Percentiles rank a stretch among this genome's conserved stretches.
Evolutionary conservation across 2,888 invertebrate species (phyloP).

Genomic region (Pollenia labialis): DNA sequence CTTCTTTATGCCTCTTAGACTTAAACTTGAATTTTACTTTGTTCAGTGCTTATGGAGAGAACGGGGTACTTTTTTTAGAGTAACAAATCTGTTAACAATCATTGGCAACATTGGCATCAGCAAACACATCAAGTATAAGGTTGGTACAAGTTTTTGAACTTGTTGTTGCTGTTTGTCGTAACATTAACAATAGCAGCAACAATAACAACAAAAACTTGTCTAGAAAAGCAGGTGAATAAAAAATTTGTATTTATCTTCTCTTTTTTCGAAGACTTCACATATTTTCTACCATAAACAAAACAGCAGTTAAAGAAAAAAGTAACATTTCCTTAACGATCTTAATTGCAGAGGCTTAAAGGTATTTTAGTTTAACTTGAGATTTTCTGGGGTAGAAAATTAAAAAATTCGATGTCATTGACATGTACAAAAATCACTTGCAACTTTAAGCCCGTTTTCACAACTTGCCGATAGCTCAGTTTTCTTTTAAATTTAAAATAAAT

Average conservation of each 20-base stretch:
- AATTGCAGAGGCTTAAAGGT: constrained; percentile 26
- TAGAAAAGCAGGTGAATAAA: constrained; percentile 58
- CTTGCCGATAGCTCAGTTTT: too few relatives aligned
- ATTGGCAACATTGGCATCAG: constrained; percentile 39
- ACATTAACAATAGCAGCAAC: constrained; percentile 1
- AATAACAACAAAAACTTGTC: constrained; percentile 40
- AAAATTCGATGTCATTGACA: too few relatives aligned
- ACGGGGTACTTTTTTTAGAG: not conserved
- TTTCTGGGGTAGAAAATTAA: not conserved
- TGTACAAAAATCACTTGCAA: too few relatives aligned
- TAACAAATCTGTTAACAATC: constrained; percentile 44
- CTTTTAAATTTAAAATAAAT: too few relatives aligned
- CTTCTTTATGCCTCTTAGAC: not conserved
- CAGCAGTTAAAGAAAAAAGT: constrained; percentile 10
- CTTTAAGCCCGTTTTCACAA: too few relatives aligned
- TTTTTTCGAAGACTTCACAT: not conserved
- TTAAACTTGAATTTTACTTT: constrained; percentile 11
- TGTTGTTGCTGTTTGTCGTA: constrained; percentile 41
- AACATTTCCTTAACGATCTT: constrained; percentile 25
- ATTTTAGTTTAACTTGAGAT: not conserved
- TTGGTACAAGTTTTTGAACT: constrained; percentile 55
- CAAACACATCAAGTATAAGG: constrained; percentile 58
- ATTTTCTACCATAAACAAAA: constrained; percentile 39
- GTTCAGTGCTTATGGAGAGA: not conserved
- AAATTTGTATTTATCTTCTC: constrained; percentile 14